Base-by-base conservation (phyloP, 1,140 invertebrate genomes). In the Diachasmimorpha longicaudata region DNA sequence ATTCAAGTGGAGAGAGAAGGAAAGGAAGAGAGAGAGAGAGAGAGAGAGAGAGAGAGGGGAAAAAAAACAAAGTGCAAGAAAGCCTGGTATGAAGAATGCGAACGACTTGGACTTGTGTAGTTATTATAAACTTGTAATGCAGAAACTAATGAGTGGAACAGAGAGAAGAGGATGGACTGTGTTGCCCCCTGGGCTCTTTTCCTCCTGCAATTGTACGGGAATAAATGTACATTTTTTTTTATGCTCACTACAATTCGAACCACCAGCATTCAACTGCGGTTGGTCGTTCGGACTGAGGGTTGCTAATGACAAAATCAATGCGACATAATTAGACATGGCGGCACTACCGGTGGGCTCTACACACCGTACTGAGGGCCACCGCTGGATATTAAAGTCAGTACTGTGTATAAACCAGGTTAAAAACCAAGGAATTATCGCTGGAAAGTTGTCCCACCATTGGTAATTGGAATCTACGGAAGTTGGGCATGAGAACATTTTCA, bases 221-320 rank as follows among this genome's bases (percentile, higher is more conserved):
- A 58, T 58, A 58, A 63, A 63, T 63, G 58, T 63, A 10, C 58
- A 55, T 55, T 55, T 63, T 55, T 63, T 14, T 63, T 63, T 63
- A 23, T 63, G 58, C 23, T 63, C 58, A 63, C 58, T 52, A 52
- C 48, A 52, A 31, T 63, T 63, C 21, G 23, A 63, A 63, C 5
- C 58, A 52, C 48, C 48, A 52, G 58, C 23, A 63, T 63, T 63
- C 23, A n/a, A 63, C 58, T 63, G 58, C 58, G 23, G 58, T 63
- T 63, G 58, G 58, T 31, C 58, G 23, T 36, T 68, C 55, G 78
- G 39, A 78, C 78, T 79, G 83, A 83, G 83, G 85, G 85, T 82
- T 82, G 83, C 86, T 87, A 88, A 88, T 87, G 86, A 88, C 87
- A 87, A 88, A 88, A 88, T 88, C 87, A 88, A 88, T 88, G 87